These are phyloP conservation scores for Meandrusa payeni DNA, from an alignment of 2,888 invertebrate genomes.

Conservation along the genomic window DNA sequence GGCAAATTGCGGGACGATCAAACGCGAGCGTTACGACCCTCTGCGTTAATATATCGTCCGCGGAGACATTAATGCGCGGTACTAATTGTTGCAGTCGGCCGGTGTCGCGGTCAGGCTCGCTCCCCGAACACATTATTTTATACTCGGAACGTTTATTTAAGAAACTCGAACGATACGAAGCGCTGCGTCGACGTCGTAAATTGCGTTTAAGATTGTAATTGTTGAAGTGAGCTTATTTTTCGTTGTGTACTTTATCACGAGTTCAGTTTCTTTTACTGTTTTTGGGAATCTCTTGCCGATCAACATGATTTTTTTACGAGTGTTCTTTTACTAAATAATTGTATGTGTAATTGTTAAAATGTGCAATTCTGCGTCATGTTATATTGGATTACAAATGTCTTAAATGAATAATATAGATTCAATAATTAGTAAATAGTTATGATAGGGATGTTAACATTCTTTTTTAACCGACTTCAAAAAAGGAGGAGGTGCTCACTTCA, in stretches of 20 bases:
- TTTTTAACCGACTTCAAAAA: too few species aligned
- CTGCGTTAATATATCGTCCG: constrained; percentile 6
- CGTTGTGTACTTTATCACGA: constrained; percentile 2
- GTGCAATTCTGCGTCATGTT: too few species aligned
- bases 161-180: constrained; percentile 9
- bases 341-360: too few species aligned
- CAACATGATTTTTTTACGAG: neutral
- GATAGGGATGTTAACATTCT: too few species aligned
- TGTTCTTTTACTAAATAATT: too few species aligned
- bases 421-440: too few species aligned
- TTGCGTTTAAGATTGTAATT: constrained; percentile 19
- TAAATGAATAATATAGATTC: too few species aligned
- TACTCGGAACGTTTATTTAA: constrained; percentile 10
- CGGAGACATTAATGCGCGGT: constrained; percentile 1
- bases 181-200: constrained; percentile 14
- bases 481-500: too few species aligned
- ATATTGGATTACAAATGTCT: too few species aligned
- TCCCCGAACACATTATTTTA: constrained; percentile 7
- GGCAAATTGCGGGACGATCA: neutral
- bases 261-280: constrained; percentile 2
- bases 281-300: neutral
- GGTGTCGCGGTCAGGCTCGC: constrained; percentile 3
- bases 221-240: constrained; percentile 20
- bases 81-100: constrained; percentile 15
- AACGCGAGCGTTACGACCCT: constrained; percentile 2